These are phyloP conservation scores for Pachymerium ferrugineum DNA, from an alignment of 2,888 invertebrate genomes.

Conservation along the genomic window DNA sequence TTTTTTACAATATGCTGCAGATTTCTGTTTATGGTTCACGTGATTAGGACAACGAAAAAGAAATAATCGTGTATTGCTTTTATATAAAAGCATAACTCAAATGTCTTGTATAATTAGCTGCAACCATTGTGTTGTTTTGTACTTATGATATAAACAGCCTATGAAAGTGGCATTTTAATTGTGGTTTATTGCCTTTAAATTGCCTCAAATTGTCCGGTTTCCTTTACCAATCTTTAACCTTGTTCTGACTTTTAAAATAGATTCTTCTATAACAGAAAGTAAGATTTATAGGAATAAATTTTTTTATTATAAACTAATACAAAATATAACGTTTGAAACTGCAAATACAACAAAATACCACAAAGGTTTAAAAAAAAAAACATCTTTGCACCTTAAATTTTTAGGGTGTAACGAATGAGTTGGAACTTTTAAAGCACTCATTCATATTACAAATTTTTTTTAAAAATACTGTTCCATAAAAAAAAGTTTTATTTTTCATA, in stretches of 20 bases:
- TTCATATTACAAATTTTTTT: not conserved
- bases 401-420: too few species aligned
- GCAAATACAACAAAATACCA: too few species aligned
- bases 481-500: not conserved
- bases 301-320: too few species aligned
- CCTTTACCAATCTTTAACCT: too few species aligned
- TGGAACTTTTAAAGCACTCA: not conserved
- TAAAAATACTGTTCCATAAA: not conserved
- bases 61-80: conserved; percentile 1
- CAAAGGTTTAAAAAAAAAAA: too few species aligned
- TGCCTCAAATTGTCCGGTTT: too few species aligned
- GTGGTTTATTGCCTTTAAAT: conserved; percentile 2
- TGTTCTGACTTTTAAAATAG: too few species aligned
- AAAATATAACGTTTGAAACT: too few species aligned
- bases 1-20: not conserved
- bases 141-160: conserved; percentile 19
- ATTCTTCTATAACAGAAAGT: too few species aligned
- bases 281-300: too few species aligned
- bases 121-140: conserved; percentile 11
- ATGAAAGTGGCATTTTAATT: conserved; percentile 1
- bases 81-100: conserved; percentile 1
- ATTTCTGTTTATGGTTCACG: too few species aligned
- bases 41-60: not conserved
- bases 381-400: too few species aligned
- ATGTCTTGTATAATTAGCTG: not conserved